Evolutionary conservation across 2,113 vertebrate genomes (phyloP), one percentile per base, ranked within the genome.

Genomic region (Ivindomyrus marchei): DNA sequence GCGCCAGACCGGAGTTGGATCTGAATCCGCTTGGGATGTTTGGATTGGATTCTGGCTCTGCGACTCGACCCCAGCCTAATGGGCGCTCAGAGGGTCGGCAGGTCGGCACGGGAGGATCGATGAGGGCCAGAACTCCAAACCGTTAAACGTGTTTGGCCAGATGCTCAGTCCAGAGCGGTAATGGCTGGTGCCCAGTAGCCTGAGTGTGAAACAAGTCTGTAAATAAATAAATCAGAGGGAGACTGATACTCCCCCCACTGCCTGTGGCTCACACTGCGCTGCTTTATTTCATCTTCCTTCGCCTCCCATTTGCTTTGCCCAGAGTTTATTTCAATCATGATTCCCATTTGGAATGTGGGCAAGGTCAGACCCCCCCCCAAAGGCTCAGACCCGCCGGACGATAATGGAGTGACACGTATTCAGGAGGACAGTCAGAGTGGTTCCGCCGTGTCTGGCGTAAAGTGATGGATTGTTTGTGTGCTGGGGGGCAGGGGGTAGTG

Each of bases 191-290:
- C 80, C 84, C 49, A 36, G 70, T 36, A 17, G 52, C 36, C 74
- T 36, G 17, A 47, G 80, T 21, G 80, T 53, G 46, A 88, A 66
- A 36, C 39, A 36, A 53, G 31, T 10, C 49, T 53, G 52, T 89
- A 85, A 85, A 89, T 56, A 84, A 56, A 53, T n/a, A 85, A 85
- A 85, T 85, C 21, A 42, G 39, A 47, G 27, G 31, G 52, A 56
- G 70, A 74, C 70, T 39, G 27, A 53, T 52, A 11, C 70, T 21
- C 80, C 50, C 4, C 17, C 2, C 50, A 31, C 21, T 31, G 19
- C 77, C 84, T 10, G 36, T 84, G 46, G 19, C 90, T n/a, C 66
- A 88, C 91, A 93, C 91, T 87, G 13, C 17, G 4, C n/a, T 11
- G 31, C 91, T 90, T 84, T 91, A 85, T 83, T 87, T 39, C 47